Evolutionary conservation across 1,140 invertebrate genomes (phyloP).

Genomic region (Brachionus rubens): DNA sequence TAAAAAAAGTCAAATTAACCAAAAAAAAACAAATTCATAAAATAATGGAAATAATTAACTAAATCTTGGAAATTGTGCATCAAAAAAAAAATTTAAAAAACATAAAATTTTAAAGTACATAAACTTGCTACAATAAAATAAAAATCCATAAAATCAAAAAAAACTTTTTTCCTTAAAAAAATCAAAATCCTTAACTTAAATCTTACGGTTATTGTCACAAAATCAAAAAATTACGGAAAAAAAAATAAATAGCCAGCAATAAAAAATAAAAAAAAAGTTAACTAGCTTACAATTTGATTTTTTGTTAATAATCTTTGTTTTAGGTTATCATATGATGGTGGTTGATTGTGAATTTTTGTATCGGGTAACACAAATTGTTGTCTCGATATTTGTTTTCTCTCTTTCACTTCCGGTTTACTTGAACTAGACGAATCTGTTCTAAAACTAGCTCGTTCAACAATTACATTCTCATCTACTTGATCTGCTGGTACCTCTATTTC

Average conservation of each 20-base stretch:
- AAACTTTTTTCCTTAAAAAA: background rate
- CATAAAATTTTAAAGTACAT: too few relatives aligned
- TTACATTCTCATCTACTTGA: background rate
- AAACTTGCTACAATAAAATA: too few relatives aligned
- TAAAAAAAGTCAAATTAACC: too few relatives aligned
- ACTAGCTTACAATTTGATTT: conserved; percentile 41
- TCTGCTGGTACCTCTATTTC: background rate
- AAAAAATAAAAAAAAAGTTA: background rate
- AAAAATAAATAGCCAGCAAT: too few relatives aligned
- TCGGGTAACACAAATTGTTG: too few relatives aligned
- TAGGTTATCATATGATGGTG: background rate
- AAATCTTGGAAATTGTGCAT: conserved; percentile 30
- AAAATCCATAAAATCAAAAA: background rate
- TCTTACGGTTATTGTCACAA: background rate
- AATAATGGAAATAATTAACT: background rate
- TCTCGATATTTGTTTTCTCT: background rate
- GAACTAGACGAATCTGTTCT: background rate
- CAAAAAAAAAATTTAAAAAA: background rate
- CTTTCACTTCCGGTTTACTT: background rate
- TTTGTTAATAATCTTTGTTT: conserved; percentile 22
- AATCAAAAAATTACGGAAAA: too few relatives aligned
- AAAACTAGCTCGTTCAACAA: conserved; percentile 8
- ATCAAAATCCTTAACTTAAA: conserved; percentile 4
- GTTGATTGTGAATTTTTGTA: background rate
- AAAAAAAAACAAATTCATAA: background rate